Percentiles rank a stretch among this genome's conserved stretches.
These are phyloP conservation scores for Turritopsis dohrnii DNA, from an alignment of 30 jellyfish, hydroid and myxozoan species.

Conservation along the genomic window DNA sequence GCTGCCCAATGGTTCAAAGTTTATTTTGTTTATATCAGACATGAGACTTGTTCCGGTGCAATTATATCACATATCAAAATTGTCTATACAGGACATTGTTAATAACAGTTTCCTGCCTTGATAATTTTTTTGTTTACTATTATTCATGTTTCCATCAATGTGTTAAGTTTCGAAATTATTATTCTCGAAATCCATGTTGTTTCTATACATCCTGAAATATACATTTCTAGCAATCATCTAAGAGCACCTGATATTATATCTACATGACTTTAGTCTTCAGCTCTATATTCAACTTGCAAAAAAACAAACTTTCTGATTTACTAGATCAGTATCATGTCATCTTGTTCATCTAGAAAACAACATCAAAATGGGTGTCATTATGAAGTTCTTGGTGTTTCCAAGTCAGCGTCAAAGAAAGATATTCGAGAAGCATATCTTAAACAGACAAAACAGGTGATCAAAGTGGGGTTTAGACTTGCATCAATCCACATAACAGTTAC, in stretches of 20 bases:
- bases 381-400: conserved; percentile 77
- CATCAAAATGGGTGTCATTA: conserved; percentile 30
- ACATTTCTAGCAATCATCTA: too few species aligned
- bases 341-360: neutral
- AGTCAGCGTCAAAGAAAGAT: conserved; percentile 59
- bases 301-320: too few species aligned
- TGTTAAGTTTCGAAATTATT: too few species aligned
- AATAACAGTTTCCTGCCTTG: neutral
- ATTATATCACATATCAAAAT: neutral
- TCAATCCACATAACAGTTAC: neutral
- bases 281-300: too few species aligned
- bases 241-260: too few species aligned
- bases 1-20: neutral
- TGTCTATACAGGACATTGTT: neutral
- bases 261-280: too few species aligned
- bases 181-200: too few species aligned
- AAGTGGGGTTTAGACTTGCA: neutral
- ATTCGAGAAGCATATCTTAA: conserved; percentile 49
- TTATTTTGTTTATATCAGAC: too few species aligned
- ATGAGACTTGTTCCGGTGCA: neutral
- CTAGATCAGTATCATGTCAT: too few species aligned
- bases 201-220: too few species aligned
- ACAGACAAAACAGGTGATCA: neutral
- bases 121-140: too few species aligned
- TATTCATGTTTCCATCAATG: too few species aligned